phyloP scores from a whole-genome alignment of 1,140 invertebrate species.

The Penaeus chinensis region DNA sequence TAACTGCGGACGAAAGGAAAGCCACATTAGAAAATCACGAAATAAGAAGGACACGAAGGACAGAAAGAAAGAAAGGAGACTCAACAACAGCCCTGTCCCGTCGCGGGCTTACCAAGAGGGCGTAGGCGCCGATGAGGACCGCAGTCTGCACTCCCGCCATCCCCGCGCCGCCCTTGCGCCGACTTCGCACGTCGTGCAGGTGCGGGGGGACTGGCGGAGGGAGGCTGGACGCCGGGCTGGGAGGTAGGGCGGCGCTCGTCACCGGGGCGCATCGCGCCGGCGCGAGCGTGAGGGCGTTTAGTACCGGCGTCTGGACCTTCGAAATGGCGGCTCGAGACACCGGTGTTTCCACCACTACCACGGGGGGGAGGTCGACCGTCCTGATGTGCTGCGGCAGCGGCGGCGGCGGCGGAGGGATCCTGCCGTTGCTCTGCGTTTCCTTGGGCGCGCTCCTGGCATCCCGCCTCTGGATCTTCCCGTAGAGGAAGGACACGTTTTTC shows the following conservation, averaged over 20 bases:
- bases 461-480: conserved; percentile 22
- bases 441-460: neutral
- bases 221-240: conserved; percentile 25
- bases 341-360: neutral
- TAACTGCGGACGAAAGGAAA: conserved; percentile 22
- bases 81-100: neutral
- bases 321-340: neutral
- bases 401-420: neutral
- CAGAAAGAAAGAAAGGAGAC: conserved; percentile 1
- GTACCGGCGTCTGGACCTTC: neutral
- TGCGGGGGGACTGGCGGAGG: neutral
- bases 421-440: neutral
- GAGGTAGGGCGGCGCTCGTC: conserved; percentile 4
- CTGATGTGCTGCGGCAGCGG: neutral
- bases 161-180: neutral
- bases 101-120: conserved; percentile 44
- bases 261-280: neutral
- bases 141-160: conserved; percentile 46
- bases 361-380: neutral
- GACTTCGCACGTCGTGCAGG: neutral
- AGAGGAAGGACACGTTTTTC: conserved; percentile 55
- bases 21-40: neutral
- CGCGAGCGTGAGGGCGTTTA: neutral
- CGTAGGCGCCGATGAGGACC: conserved; percentile 45
- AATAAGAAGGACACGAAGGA: neutral